Percentiles rank a stretch among this genome's conserved stretches.
These are phyloP conservation scores for Ciconia maguari DNA, from an alignment of 2,113 vertebrate genomes.

Conservation along the genomic window DNA sequence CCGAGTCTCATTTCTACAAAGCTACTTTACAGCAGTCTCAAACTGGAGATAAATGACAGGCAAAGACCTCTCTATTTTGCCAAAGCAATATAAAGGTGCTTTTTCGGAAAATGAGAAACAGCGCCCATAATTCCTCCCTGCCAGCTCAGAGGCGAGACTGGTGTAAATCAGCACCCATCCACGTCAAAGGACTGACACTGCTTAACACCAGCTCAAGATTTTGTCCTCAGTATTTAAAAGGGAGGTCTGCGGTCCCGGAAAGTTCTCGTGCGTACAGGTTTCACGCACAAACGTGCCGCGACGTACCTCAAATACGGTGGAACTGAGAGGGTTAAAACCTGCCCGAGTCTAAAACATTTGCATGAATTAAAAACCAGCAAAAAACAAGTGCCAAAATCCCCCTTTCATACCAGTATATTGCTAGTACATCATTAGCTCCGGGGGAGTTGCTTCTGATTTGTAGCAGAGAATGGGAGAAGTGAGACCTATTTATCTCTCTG, in stretches of 20 bases:
- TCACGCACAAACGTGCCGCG: fast-evolving
- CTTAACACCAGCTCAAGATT: background rate
- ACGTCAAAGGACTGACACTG: fast-evolving
- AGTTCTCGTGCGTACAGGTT: fast-evolving
- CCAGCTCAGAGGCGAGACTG: background rate
- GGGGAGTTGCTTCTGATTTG: background rate
- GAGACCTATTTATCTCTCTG: conserved; percentile 1
- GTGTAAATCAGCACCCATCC: background rate
- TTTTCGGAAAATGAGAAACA: background rate
- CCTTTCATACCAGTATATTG: background rate
- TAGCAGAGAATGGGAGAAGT: background rate
- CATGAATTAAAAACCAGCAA: background rate
- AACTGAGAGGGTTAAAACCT: background rate
- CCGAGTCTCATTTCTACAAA: background rate
- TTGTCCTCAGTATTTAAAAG: background rate
- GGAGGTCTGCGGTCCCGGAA: background rate
- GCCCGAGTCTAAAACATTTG: background rate
- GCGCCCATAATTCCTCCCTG: background rate
- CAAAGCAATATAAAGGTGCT: background rate
- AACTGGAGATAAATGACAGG: background rate
- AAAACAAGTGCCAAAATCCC: background rate
- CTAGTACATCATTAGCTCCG: background rate
- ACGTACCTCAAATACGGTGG: fast-evolving
- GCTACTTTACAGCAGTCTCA: background rate
- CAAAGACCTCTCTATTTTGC: background rate